Base-by-base conservation (phyloP, 2,888 invertebrate genomes). In the Melinopterus prodromus region DNA sequence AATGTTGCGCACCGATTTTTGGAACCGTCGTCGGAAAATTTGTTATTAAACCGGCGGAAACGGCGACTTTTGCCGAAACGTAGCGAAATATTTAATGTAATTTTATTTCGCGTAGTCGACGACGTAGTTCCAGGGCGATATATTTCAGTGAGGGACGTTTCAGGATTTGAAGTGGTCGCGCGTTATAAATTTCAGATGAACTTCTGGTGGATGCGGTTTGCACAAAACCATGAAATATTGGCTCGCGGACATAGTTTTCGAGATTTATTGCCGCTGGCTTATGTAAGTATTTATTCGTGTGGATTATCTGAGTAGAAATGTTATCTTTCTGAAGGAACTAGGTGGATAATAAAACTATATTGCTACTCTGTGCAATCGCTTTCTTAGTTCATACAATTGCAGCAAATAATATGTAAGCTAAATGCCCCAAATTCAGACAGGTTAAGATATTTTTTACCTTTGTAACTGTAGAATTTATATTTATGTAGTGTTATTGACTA, bases 81-180 rank as follows among this genome's bases (percentile, higher is more conserved):
- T 26, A 26, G 53, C 53, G 53, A 53, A 53, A 53, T 53, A 53
- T 53, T 53, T 53, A 53, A 53, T 53, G 53, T 53, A 53, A 53
- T 53, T 53, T 53, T 53, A 53, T 53, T 53, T 12, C 12, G 53
- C 53, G 53, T 53, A 53, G 53, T 53, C 53, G 53, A 53, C 53
- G 53, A 53, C 53, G 53, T 53, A 12, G 53, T 53, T 53, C 53
- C 7, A 53, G 2, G 12, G 12, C 53, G 53, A 53, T 53, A 53
- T 53, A 53, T 53, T 53, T 53, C 53, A 9, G 9, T 53, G 12
- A 9, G 53, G 12, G 53, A 53, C 53, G 53, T 53, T 53, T 53
- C 53, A 53, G 53, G 53, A 53, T 53, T 53, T 53, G 53, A 53
- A 53, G 53, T 53, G 53, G 53, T 53, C 53, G 53, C 53, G 53